Conservation (phyloP, 23 tunicate genomes). For the Botrylloides violaceus region DNA sequence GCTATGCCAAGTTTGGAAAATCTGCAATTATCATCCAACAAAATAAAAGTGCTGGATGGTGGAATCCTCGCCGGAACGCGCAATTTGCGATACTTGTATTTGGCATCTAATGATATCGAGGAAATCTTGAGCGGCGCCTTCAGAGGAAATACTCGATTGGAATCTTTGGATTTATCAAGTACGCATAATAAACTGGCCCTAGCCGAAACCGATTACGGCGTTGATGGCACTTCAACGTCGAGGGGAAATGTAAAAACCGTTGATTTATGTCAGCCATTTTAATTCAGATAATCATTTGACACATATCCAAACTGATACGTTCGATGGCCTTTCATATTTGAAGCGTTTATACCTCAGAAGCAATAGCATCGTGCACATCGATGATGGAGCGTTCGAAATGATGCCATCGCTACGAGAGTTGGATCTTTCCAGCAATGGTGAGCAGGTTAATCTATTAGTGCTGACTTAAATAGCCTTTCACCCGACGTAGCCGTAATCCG, state of each 20-base stretch:
- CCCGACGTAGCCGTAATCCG: not conserved
- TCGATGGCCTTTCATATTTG: conserved; percentile 29
- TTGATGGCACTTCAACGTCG: too few relatives aligned
- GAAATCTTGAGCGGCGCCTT: conserved; percentile 35
- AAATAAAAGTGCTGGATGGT: conserved; percentile 29
- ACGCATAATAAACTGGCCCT: too few relatives aligned
- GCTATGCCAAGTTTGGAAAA: conserved; percentile 24
- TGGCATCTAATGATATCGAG: conserved; percentile 15
- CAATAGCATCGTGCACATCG: conserved; percentile 28
- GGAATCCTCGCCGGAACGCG: conserved; percentile 39
- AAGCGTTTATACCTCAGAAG: conserved; percentile 15
- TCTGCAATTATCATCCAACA: conserved; percentile 27
- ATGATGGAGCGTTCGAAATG: conserved; percentile 25
- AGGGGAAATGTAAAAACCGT: too few relatives aligned
- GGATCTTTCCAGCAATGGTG: conserved; percentile 55
- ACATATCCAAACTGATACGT: conserved; percentile 19
- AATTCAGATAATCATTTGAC: conserved; percentile 33
- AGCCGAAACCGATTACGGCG: too few relatives aligned
- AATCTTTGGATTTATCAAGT: conserved; percentile 35
- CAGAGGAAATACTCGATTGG: conserved; percentile 22
- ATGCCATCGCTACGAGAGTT: conserved; percentile 43
- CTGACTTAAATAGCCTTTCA: not conserved
- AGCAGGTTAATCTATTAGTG: too few relatives aligned
- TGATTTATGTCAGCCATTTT: too few relatives aligned
- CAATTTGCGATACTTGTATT: conserved; percentile 10